Evolutionary conservation across 2,888 invertebrate genomes (phyloP).

Genomic region (Tinea trinotella): DNA sequence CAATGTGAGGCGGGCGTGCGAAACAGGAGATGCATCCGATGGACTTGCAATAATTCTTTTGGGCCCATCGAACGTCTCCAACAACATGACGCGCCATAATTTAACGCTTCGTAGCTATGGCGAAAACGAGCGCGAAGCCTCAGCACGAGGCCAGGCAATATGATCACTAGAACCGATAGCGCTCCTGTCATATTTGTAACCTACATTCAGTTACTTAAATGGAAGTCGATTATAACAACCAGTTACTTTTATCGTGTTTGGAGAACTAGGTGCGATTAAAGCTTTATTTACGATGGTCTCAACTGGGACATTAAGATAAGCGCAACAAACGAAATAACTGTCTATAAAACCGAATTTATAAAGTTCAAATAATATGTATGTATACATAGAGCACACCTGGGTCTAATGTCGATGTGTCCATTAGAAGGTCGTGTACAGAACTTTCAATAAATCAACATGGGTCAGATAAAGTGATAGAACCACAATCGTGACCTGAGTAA

Average conservation of each 20-base stretch:
- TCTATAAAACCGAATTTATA: not conserved
- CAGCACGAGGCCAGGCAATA: constrained; percentile 34
- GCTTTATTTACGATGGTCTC: constrained; percentile 16
- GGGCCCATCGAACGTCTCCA: constrained; percentile 45
- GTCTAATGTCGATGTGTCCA: not conserved
- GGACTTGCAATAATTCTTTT: constrained; percentile 63
- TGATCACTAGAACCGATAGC: constrained; percentile 46
- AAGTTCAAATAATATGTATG: constrained; percentile 9
- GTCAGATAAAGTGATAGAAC: constrained; percentile 2
- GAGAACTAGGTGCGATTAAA: constrained; percentile 12
- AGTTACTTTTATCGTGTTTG: constrained; percentile 12
- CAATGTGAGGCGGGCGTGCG: constrained; percentile 68
- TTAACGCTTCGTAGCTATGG: constrained; percentile 38
- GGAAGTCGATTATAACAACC: constrained; percentile 34
- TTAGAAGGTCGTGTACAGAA: not conserved
- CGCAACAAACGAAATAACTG: not conserved
- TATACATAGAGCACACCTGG: not conserved
- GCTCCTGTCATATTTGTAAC: constrained; percentile 47
- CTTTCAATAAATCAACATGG: constrained; percentile 2
- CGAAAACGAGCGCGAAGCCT: constrained; percentile 42
- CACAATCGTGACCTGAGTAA: constrained; percentile 48
- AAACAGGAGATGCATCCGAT: constrained; percentile 63
- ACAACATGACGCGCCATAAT: constrained; percentile 51
- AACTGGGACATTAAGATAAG: not conserved
- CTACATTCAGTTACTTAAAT: constrained; percentile 50